Evolutionary conservation across 2,888 invertebrate species (phyloP).

Genomic region (Lagria hirta): DNA sequence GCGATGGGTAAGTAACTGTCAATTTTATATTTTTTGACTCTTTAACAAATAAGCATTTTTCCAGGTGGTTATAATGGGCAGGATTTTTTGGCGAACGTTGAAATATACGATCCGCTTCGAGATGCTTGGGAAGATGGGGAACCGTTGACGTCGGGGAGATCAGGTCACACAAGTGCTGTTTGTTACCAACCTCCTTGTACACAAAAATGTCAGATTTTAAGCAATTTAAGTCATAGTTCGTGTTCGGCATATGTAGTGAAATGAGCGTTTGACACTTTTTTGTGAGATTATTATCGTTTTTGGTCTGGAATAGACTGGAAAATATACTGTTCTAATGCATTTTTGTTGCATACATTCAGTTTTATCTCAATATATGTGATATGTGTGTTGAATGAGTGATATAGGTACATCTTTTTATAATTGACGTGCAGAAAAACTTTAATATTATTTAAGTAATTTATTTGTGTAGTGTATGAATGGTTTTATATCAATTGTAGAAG

Average conservation of each 20-base stretch:
- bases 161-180: conserved; percentile 90
- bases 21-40: conserved; percentile 1
- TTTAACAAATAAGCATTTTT: background rate
- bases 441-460: conserved; percentile 21
- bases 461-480: conserved; percentile 17
- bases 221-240: conserved; percentile 20
- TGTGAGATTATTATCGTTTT: conserved; percentile 18
- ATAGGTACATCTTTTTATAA: conserved; percentile 12
- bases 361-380: conserved; percentile 27
- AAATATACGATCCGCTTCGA: conserved; percentile 79
- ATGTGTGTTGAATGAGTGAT: conserved; percentile 16
- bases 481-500: conserved; percentile 16
- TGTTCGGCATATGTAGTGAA: conserved; percentile 12
- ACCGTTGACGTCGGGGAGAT: conserved; percentile 80
- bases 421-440: conserved; percentile 10
- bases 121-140: conserved; percentile 78
- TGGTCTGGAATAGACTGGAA: conserved; percentile 13
- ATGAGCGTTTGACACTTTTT: conserved; percentile 5
- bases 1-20: conserved; percentile 70
- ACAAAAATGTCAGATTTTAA: conserved; percentile 37
- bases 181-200: conserved; percentile 73
- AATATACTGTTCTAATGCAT: conserved; percentile 1
- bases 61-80: conserved; percentile 88
- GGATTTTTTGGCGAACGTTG: conserved; percentile 81
- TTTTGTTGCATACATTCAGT: conserved; percentile 8